Evolutionary conservation across 2,797 vertebrate species (phyloP).

Genomic region (Fundulus diaphanus): DNA sequence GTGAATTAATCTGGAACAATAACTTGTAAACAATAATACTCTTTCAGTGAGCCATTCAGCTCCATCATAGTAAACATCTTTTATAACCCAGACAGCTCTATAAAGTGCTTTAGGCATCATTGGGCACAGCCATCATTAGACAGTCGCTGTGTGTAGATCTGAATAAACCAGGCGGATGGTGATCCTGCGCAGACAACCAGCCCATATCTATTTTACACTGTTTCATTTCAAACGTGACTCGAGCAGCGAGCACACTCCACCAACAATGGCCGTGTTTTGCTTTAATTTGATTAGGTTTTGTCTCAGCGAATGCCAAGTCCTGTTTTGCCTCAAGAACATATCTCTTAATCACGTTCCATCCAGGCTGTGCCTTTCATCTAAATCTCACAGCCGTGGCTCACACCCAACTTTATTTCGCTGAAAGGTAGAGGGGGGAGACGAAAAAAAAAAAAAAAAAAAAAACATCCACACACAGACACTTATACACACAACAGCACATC

Average conservation of each 20-base stretch:
- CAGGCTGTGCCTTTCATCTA: conserved; percentile 82
- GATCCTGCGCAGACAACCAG: conserved; percentile 62
- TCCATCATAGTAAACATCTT: conserved; percentile 79
- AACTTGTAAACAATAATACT: conserved; percentile 76
- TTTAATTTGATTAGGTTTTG: conserved; percentile 87
- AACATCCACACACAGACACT: conserved; percentile 13
- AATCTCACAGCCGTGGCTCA: conserved; percentile 83
- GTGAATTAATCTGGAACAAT: conserved; percentile 74
- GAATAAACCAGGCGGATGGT: conserved; percentile 53
- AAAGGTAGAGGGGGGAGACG: conserved; percentile 72
- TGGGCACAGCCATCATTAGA: conserved; percentile 75
- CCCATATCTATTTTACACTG: conserved; percentile 71
- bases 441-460: conserved; percentile 2
- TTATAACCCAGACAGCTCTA: conserved; percentile 75
- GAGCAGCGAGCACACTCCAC: conserved; percentile 66
- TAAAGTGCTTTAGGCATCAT: conserved; percentile 78
- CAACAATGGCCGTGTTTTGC: conserved; percentile 81
- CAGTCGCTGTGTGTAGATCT: conserved; percentile 69
- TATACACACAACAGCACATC: conserved; percentile 37
- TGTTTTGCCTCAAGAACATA: conserved; percentile 84
- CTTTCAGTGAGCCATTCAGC: conserved; percentile 71
- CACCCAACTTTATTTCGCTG: conserved; percentile 79
- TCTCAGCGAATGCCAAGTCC: conserved; percentile 83
- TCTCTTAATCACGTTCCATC: conserved; percentile 85
- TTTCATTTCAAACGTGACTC: conserved; percentile 77